phyloP scores from a whole-genome alignment of 2,888 invertebrate genomes.

The Thysanoteuthis rhombus region DNA sequence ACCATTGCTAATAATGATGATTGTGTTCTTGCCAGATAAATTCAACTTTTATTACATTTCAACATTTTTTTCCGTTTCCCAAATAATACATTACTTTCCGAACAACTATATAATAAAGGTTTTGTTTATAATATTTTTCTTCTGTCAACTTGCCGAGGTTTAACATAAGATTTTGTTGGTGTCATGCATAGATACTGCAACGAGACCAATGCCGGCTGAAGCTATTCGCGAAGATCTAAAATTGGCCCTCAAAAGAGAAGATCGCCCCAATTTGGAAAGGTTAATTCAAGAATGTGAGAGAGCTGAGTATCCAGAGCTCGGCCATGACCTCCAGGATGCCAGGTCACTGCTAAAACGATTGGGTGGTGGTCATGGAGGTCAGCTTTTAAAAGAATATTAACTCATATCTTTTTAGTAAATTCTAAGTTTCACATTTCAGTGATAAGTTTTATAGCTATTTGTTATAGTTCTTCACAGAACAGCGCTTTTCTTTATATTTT shows the following conservation, averaged over 20 bases:
- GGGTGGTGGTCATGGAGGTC: neutral
- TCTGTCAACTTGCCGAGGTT: neutral
- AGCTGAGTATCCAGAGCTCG: constrained; percentile 17
- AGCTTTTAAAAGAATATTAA: neutral
- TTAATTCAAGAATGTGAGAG: constrained; percentile 28
- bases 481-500: no score
- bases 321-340: neutral
- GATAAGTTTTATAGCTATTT: no score
- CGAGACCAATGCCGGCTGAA: neutral
- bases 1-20: neutral
- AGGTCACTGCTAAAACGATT: neutral
- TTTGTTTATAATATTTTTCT: neutral
- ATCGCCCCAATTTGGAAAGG: neutral
- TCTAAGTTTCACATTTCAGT: no score
- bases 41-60: neutral
- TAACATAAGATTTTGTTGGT: neutral
- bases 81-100: neutral
- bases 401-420: no score
- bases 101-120: neutral
- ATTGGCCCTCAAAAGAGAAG: neutral
- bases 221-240: neutral
- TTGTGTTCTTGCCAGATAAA: neutral
- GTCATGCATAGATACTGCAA: neutral
- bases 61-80: neutral
- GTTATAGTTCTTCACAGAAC: no score